Evolutionary conservation across 1,140 invertebrate species (phyloP), one percentile per base, ranked within the genome.

Genomic region (Zophobas morio): DNA sequence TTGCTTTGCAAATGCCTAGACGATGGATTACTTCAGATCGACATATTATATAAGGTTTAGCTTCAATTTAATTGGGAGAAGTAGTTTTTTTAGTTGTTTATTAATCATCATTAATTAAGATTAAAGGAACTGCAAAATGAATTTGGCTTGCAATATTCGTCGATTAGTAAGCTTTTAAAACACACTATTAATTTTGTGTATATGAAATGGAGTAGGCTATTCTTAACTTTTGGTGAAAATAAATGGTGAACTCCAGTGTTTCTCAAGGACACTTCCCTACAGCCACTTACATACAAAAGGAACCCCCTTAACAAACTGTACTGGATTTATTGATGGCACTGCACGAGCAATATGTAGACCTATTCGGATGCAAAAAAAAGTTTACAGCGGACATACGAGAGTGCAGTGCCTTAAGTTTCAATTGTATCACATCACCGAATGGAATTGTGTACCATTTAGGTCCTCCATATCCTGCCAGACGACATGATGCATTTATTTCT

Each of bases 311-410:
- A 51, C 32, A 2, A 81, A 80, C 54, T 80, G 79, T 51, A 77
- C 77, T 70, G 81, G 71, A n/a, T 81, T 82, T 70, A 82, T 82
- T 20, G 79, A 82, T 76, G 79, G 78, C 1, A 82, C 74, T 5
- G 70, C 70, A 5, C 51, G 77, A n/a, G n/a, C 53, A 63, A 36
- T 60, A 33, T 60, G 56, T n/a, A 54, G 71, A 8, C 70, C 71
- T 4, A 32, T 1, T 73, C 3, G 8, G 54, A 36, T 73, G 71
- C 47, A 73, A 73, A 3, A n/a, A 34, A 49, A 73, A 42, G 20
- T 70, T n/a, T 70, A 70, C 46, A 70, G 66, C n/a, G 66, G 66
- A 47, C 66, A 70, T 20, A 70, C 40, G 34, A 70, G 66, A 70
- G 3, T 35, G 1, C 66, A 70, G 1, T 70, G 66, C 46, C 40